Percentiles rank a stretch among this genome's conserved stretches.
phyloP scores from a whole-genome alignment of 1,140 invertebrate genomes.

The Scylla paramamosain region DNA sequence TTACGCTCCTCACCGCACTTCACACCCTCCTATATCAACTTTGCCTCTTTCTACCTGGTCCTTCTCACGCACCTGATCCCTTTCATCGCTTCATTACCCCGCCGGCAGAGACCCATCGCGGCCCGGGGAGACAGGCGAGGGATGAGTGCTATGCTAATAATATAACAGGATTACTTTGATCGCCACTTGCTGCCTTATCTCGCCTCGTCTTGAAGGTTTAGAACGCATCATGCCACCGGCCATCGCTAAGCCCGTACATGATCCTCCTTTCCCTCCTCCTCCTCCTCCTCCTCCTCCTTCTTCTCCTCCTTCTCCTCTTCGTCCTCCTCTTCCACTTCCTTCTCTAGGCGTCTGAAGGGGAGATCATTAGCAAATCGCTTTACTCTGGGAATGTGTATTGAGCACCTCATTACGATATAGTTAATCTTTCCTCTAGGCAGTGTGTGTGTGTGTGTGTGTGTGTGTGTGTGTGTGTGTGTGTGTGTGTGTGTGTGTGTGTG shows the following conservation, averaged over 20 bases:
- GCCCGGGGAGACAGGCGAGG: too few species aligned
- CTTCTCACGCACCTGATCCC: too few species aligned
- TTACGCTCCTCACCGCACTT: background rate
- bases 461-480: constrained; percentile 3
- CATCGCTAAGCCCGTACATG: too few species aligned
- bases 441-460: constrained; percentile 4
- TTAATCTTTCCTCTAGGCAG: background rate
- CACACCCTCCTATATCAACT: background rate
- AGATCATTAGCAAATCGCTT: background rate
- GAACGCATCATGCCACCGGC: too few species aligned
- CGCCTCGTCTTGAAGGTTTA: too few species aligned
- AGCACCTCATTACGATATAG: background rate
- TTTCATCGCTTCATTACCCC: too few species aligned
- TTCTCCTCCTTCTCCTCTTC: constrained; percentile 16
- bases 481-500: background rate
- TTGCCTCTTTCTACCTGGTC: background rate
- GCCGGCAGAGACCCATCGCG: too few species aligned
- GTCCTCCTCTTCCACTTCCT: constrained; percentile 21
- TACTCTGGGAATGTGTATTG: background rate
- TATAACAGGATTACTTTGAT: too few species aligned
- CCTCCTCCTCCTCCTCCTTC: constrained; percentile 7
- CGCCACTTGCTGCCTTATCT: too few species aligned
- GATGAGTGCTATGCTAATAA: too few species aligned
- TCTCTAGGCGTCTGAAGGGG: background rate
- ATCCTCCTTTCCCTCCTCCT: constrained; percentile 40